phyloP scores from a whole-genome alignment of 2,888 invertebrate species.

The Gymnosoma rotundatum region DNA sequence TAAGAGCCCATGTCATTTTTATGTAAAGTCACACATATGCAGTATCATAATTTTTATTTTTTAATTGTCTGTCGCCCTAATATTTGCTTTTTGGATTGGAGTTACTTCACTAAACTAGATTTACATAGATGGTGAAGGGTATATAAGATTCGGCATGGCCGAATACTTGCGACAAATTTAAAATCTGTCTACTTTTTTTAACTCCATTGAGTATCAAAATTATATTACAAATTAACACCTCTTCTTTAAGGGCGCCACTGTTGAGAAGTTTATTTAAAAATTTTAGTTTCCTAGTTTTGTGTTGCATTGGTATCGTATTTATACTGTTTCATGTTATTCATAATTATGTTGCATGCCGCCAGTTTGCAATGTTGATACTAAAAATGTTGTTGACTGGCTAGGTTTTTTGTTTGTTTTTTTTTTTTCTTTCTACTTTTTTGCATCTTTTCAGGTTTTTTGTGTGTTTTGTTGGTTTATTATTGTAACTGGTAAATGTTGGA shows the following conservation, averaged over 20 bases:
- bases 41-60: too few relatives aligned
- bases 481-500: constrained; percentile 60
- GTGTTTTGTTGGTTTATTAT: constrained; percentile 8
- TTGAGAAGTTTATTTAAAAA: constrained; percentile 9
- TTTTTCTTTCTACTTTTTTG: constrained; percentile 14
- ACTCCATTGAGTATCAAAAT: too few relatives aligned
- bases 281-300: constrained; percentile 41
- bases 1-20: too few relatives aligned
- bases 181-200: too few relatives aligned
- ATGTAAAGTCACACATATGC: too few relatives aligned
- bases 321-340: constrained; percentile 53
- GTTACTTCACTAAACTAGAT: too few relatives aligned
- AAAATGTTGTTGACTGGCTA: constrained; percentile 59
- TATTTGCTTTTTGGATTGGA: too few relatives aligned
- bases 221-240: neutral
- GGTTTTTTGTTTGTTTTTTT: constrained; percentile 12
- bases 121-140: too few relatives aligned
- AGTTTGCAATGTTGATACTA: constrained; percentile 48
- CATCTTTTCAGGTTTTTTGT: constrained; percentile 34
- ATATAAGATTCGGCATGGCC: too few relatives aligned
- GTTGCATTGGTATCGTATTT: constrained; percentile 19
- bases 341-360: constrained; percentile 63
- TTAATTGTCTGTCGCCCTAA: too few relatives aligned
- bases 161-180: too few relatives aligned
- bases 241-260: neutral